Conservation (phyloP, 1,140 invertebrate species). For the Brachionus koreanus region DNA sequence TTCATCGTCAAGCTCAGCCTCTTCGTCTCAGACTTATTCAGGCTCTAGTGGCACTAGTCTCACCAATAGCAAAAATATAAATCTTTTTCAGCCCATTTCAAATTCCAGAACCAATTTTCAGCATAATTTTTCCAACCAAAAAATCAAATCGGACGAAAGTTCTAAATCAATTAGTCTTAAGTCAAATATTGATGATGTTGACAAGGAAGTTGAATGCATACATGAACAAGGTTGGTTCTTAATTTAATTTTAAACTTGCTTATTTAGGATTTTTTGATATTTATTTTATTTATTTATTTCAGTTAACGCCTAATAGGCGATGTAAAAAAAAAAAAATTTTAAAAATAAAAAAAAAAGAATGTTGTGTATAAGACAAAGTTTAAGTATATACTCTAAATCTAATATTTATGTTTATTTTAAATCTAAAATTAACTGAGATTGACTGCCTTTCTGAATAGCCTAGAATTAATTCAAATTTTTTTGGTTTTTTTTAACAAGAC, state of each 20-base stretch:
- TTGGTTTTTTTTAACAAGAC: too few relatives aligned
- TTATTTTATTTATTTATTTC: too few relatives aligned
- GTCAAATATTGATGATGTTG: slow-evolving; percentile 13
- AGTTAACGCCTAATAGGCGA: too few relatives aligned
- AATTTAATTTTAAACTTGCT: not conserved
- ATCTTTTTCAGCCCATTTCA: not conserved
- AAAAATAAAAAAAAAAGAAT: too few relatives aligned
- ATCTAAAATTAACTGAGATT: too few relatives aligned
- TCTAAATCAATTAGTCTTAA: not conserved
- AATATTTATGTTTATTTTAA: too few relatives aligned
- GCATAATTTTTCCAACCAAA: not conserved
- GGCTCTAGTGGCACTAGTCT: slow-evolving; percentile 14
- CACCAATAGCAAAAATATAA: slow-evolving; percentile 27
- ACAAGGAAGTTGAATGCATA: slow-evolving; percentile 40
- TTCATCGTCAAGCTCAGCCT: slow-evolving; percentile 1
- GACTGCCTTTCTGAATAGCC: too few relatives aligned
- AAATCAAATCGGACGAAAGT: not conserved
- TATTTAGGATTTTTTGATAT: not conserved
- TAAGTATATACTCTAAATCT: too few relatives aligned
- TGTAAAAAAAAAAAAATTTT: too few relatives aligned
- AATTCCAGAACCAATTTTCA: not conserved
- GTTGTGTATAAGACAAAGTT: too few relatives aligned
- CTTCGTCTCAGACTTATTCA: not conserved
- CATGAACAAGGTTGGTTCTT: slow-evolving; percentile 32
- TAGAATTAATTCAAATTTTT: too few relatives aligned